Base-by-base conservation (phyloP, 2,113 vertebrate species). In the Ciconia stormi region DNA sequence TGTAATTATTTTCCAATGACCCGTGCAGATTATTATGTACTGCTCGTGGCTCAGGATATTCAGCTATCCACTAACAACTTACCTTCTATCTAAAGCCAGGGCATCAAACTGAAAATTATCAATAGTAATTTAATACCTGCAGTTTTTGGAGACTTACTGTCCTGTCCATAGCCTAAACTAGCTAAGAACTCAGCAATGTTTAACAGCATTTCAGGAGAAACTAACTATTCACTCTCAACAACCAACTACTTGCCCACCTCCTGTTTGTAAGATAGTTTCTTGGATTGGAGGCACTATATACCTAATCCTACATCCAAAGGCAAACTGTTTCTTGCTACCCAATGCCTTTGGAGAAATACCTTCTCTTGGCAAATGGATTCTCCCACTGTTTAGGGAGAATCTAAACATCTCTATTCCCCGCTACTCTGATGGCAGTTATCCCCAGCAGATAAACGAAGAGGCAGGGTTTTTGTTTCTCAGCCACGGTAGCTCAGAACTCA, bases 1-100 rank as follows among this genome's bases (percentile, higher is more conserved):
- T 66, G 46, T 91, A 95, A 96, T 97, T 96, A 96, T 96, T 94
- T 93, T 86, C 89, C 93, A 94, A 67, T 91, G 79, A 93, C 38
- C 89, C 89, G 3, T 85, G 87, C 46, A 93, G 71, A 95, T 88
- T 94, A 95, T 97, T 96, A 94, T 36, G 62, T 87, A 70, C n/a
- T 55, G 50, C 30, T 94, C 16, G 3, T 80, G 73, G 91, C 42
- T 94, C 29, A 86, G 89, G 87, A 91, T 86, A 90, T 80, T 85
- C 71, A 95, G 62, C 87, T 88, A 58, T 82, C 58, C 83, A 66
- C 73, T 95, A 87, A 82, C 84, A 89, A 70, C 38, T 72, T 87
- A 55, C 55, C 40, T 93, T 69, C 66, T 87, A 6, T 87, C 69
- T 84, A 87, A 95, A 93, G 46, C n/a, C 70, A 94, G 52, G 66